Evolutionary conservation across 2,888 invertebrate species (phyloP), one percentile per base, ranked within the genome.

Genomic region (Seira ritae): DNA sequence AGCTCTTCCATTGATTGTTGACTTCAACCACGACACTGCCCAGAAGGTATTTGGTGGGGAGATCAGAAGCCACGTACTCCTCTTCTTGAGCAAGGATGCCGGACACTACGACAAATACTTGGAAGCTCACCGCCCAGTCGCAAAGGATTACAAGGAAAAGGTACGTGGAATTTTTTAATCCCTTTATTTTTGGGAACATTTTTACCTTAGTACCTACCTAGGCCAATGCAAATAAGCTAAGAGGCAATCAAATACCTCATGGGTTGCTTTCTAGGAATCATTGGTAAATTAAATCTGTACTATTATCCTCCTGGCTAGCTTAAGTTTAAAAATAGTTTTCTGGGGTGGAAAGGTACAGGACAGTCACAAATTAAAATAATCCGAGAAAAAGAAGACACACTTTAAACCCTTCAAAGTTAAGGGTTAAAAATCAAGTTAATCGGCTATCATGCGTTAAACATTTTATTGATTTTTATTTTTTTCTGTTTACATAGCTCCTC

Each of bases 41-140:
- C 96, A 97, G 91, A 98, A 98, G 92, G 98, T 99, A 92, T 99
- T 99, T 91, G 97, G 98, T 76, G 99, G 99, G 89, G 96, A 97
- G 84, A 96, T 99, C 92, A 98, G 99, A 92, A 96, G 95, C 90
- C 99, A 99, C 92, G 93, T 98, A 89, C 93, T 99, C 86, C 92
- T 99, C 90, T 99, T 99, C 94, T 93, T 98, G 89, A 97, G 96
- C 90, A 97, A 98, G 93, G 95, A 95, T 91, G 94, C 94, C 89
- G 96, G 96, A 75, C 95, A 97, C 90, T 95, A 94, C 90, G 96
- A 97, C 78, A 94, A 95, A 90, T 93, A 94, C 90, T 92, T 96
- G 55, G 95, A 95, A 15, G 94, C 93, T 19, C 94, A 97, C 90
- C 95, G 94, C 90, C 94, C 94, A 23, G 94, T 97, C 82, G 98